A percentile compares a stretch with the other conserved stretches of the same genome.
Evolutionary conservation across 2,113 vertebrate genomes (phyloP).

Genomic region (Psophia crepitans): DNA sequence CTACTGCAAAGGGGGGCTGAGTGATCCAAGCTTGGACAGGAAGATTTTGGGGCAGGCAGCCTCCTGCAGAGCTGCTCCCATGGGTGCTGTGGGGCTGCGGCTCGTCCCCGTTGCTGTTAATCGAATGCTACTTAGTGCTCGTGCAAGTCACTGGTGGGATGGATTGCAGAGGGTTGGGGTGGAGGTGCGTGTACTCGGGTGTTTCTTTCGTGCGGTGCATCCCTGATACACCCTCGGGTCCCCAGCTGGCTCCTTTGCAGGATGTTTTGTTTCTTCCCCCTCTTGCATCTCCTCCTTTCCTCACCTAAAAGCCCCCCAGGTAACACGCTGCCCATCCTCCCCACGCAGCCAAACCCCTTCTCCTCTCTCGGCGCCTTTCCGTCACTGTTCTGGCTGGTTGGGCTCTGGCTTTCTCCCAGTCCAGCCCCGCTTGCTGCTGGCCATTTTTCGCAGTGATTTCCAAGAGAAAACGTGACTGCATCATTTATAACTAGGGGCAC

Average conservation of each 20-base stretch:
- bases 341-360: rapidly evolving
- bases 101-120: background rate
- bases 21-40: background rate
- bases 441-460: rapidly evolving
- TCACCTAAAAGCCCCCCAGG: background rate
- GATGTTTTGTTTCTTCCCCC: background rate
- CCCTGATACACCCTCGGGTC: background rate
- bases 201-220: rapidly evolving
- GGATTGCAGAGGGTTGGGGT: background rate
- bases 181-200: rapidly evolving
- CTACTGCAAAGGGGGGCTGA: rapidly evolving
- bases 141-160: background rate
- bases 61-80: background rate
- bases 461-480: rapidly evolving
- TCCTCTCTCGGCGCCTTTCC: rapidly evolving
- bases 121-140: rapidly evolving
- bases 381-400: rapidly evolving
- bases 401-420: background rate
- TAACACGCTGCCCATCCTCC: background rate
- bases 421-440: background rate
- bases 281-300: background rate
- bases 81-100: background rate
- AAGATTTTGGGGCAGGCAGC: background rate
- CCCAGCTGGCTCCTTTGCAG: no score
- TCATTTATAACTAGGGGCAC: rapidly evolving